These are phyloP conservation scores for Zaprionus gabonicus DNA, from an alignment of 1,140 invertebrate species.

Conservation along the genomic window DNA sequence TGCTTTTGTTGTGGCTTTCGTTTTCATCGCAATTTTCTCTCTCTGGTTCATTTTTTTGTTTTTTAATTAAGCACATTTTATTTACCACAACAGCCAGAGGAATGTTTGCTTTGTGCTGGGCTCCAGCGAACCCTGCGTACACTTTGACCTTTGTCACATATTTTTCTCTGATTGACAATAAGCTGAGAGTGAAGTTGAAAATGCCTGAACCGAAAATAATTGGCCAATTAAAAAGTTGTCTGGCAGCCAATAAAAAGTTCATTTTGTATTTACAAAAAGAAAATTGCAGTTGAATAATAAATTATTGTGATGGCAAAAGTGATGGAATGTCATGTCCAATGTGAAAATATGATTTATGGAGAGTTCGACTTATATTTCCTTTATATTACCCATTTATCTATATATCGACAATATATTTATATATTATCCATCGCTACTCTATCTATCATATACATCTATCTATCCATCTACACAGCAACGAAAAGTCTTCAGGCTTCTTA, in stretches of 20 bases:
- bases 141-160: conserved; percentile 50
- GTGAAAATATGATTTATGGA: neutral
- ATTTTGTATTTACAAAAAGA: neutral
- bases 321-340: neutral
- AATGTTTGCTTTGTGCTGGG: neutral
- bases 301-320: neutral
- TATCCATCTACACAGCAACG: neutral
- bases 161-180: conserved; percentile 60
- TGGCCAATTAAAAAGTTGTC: conserved; percentile 37
- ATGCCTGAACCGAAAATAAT: conserved; percentile 15
- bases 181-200: conserved; percentile 13
- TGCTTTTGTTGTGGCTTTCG: conserved; percentile 26
- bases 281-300: conserved; percentile 3
- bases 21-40: conserved; percentile 3
- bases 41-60: neutral
- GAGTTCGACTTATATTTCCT: neutral
- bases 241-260: conserved; percentile 25
- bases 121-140: neutral
- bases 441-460: too few relatives aligned
- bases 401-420: too few relatives aligned
- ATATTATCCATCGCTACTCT: too few relatives aligned
- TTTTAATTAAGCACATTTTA: conserved; percentile 35
- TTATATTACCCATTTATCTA: neutral
- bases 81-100: conserved; percentile 11
- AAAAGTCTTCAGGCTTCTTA: neutral